Evolutionary conservation across 2,797 vertebrate genomes (phyloP).

Genomic region (Melanotaenia parkinsoni): DNA sequence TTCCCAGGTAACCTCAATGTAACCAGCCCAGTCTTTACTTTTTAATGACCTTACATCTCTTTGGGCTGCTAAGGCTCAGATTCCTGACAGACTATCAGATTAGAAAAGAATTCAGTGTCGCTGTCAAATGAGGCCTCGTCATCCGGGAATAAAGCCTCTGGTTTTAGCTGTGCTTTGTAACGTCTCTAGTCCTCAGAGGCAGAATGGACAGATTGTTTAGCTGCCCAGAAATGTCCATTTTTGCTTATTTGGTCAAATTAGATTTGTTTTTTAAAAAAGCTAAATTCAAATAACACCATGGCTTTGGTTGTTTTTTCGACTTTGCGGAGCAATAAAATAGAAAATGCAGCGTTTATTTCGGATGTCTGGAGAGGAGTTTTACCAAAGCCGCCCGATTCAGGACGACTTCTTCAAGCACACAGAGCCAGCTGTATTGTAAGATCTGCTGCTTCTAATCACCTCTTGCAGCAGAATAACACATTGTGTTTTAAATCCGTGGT

Average conservation of each 20-base stretch:
- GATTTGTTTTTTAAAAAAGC: conserved; percentile 6
- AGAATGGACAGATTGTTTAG: conserved; percentile 41
- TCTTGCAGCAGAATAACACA: neutral
- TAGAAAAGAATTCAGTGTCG: conserved; percentile 31
- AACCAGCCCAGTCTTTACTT: conserved; percentile 16
- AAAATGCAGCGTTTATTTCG: neutral
- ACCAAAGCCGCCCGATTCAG: conserved; percentile 47
- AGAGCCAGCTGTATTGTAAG: conserved; percentile 3
- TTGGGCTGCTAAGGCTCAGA: conserved; percentile 33
- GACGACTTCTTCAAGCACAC: conserved; percentile 6
- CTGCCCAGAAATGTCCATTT: conserved; percentile 19
- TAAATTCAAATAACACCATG: conserved; percentile 7
- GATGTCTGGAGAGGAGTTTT: neutral
- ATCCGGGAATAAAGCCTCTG: conserved; percentile 24
- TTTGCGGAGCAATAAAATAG: neutral
- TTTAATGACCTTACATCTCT: conserved; percentile 29
- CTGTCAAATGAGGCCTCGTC: conserved; percentile 4
- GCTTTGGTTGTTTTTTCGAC: conserved; percentile 22
- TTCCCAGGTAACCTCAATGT: conserved; percentile 83
- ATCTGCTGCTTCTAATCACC: conserved; percentile 28
- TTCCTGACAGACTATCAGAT: conserved; percentile 32
- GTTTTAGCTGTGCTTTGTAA: conserved; percentile 22
- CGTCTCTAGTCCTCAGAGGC: conserved; percentile 18
- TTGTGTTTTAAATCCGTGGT: too few relatives aligned
- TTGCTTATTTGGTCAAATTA: neutral